Percentiles rank a stretch among this genome's conserved stretches.
These are phyloP conservation scores for Acleris emargana DNA, from an alignment of 2,888 invertebrate species.

Conservation along the genomic window DNA sequence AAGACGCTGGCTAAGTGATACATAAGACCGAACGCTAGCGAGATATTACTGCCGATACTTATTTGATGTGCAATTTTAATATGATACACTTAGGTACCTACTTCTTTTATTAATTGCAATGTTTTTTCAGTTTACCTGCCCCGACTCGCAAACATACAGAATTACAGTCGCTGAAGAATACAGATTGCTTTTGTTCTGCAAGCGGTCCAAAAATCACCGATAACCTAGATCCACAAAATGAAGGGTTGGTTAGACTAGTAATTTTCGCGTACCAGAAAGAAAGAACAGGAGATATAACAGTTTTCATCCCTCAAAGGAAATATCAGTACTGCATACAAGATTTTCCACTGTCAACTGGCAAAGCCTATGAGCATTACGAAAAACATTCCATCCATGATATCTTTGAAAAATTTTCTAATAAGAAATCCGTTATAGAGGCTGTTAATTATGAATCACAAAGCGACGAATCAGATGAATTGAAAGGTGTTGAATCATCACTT, in stretches of 20 bases:
- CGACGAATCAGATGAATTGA: neutral
- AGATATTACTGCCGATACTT: no score
- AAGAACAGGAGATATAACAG: slow-evolving; percentile 44
- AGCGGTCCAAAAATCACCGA: slow-evolving; percentile 41
- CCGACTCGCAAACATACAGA: neutral
- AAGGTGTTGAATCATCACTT: no score
- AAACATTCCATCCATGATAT: neutral
- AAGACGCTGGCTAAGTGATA: no score
- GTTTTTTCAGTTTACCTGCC: neutral
- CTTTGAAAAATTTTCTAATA: neutral
- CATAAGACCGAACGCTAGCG: no score
- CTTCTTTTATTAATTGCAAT: no score
- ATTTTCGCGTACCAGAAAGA: slow-evolving; percentile 55
- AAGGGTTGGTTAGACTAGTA: slow-evolving; percentile 56
- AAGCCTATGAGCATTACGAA: neutral
- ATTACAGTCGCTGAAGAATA: neutral
- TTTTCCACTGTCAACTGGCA: slow-evolving; percentile 44
- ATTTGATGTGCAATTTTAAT: no score
- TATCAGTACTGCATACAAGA: slow-evolving; percentile 63
- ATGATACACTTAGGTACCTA: no score
- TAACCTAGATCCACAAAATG: slow-evolving; percentile 39
- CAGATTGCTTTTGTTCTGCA: neutral
- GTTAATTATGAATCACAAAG: no score
- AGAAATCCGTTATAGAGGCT: neutral
- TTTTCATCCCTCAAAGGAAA: slow-evolving; percentile 54